A percentile compares a stretch with the other conserved stretches of the same genome.
Conservation (phyloP, 2,888 invertebrate genomes). For the Sarcophaga rosellei region DNA sequence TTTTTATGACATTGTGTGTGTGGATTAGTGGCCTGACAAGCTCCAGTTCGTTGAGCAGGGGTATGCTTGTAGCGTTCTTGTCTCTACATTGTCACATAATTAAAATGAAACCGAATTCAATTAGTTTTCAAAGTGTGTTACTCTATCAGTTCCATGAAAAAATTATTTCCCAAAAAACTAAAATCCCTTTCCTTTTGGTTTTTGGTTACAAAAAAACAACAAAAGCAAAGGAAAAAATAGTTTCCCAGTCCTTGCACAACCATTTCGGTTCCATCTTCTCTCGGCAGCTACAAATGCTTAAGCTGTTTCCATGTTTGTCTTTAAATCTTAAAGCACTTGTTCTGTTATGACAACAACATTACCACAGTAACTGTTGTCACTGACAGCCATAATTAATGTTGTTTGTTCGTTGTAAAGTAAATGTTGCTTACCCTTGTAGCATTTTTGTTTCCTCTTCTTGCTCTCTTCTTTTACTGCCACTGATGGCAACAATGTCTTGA, state of each 20-base stretch:
- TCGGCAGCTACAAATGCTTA: no score
- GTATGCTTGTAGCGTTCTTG: no score
- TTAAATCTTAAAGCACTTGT: conserved; percentile 13
- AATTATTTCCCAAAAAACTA: no score
- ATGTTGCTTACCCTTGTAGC: neutral
- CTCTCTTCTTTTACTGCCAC: neutral
- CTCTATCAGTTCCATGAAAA: neutral
- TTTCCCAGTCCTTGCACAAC: no score
- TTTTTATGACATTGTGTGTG: no score
- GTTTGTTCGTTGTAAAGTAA: conserved; percentile 8
- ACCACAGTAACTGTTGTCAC: conserved; percentile 50
- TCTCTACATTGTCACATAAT: neutral
- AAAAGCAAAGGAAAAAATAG: no score
- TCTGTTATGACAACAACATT: conserved; percentile 8
- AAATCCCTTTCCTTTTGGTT: conserved; percentile 12
- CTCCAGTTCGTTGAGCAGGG: no score
- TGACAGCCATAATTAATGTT: conserved; percentile 54
- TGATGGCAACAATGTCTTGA: neutral
- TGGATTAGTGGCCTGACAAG: no score
- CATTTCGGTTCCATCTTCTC: no score
- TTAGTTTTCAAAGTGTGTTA: conserved; percentile 32
- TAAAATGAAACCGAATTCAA: conserved; percentile 29
- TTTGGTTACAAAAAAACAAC: neutral
- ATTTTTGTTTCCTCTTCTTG: neutral
- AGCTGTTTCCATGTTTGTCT: neutral